Evolutionary conservation across 2,888 invertebrate species (phyloP), one percentile per base, ranked within the genome.

Genomic region (Lacanobia wlatinum): DNA sequence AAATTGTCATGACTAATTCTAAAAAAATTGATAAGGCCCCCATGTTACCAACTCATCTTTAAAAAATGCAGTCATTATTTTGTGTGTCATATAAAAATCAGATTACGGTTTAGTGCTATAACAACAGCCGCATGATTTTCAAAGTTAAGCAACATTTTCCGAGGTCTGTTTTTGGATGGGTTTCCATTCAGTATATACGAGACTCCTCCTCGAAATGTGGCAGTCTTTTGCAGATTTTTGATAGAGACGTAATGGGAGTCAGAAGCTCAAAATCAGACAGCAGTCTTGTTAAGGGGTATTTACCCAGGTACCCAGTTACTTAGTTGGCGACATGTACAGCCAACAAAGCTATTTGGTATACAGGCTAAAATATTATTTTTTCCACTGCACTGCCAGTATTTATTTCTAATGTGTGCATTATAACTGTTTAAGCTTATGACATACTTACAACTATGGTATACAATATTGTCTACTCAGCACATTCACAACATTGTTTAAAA

Each of bases 1-100:
- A 74, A 65, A 63, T 28, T 0, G 48, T 53, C 40, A 55, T 76
- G 69, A 73, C 43, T 60, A 53, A 76, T 52, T 1, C 46, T 43
- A n/a, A 50, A n/a, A 61, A 66, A 66, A 12, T 34, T 16, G 62
- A 83, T 70, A 75, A 75, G 2, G 28, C 84, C 84, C 83, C 65
- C 78, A 83, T 84, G 55, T 55, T 68, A 38, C 2, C 2, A 55
- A 55, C 43, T 9, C n/a, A 21, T 62, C 52, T 43, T 40, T 61
- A 2, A 52, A 56, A 52, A 55, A 53, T 48, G 43, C 59, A 10
- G 60, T 58, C 63, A 70, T 23, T 56, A 43, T 46, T 62, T 56
- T 34, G 18, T 74, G 48, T 55, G 68, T 68, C 62, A 82, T 64
- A 4, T 2, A 4, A 28, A 28, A 3, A 28, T 28, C 28, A 28